Evolutionary conservation across 2,113 vertebrate genomes (phyloP).

Genomic region (Pseudopipra pipra): DNA sequence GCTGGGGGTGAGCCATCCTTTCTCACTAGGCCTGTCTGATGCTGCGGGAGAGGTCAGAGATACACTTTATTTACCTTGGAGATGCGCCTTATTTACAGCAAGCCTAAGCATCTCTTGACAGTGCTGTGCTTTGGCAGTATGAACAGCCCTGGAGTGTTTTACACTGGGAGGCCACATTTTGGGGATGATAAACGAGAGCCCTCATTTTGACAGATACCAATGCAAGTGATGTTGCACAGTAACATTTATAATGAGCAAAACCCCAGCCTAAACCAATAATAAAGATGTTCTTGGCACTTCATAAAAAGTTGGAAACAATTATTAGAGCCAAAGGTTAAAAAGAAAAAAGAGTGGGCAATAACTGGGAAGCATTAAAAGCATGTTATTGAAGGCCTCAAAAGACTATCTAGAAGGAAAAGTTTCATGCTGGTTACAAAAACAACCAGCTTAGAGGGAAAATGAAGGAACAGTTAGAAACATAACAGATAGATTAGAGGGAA

Average conservation of each 20-base stretch:
- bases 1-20: background rate
- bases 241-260: background rate
- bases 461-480: background rate
- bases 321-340: background rate
- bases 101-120: background rate
- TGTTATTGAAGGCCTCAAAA: background rate
- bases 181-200: background rate
- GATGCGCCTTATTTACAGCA: background rate
- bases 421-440: background rate
- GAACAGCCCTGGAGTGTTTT: background rate
- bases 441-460: background rate
- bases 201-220: background rate
- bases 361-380: background rate
- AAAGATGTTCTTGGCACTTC: background rate
- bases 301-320: background rate
- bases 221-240: background rate
- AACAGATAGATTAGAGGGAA: background rate
- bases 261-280: background rate
- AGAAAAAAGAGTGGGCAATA: background rate
- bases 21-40: background rate
- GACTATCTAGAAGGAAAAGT: background rate
- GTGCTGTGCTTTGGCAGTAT: background rate
- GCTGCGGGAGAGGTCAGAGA: background rate
- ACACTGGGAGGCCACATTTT: background rate
- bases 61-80: background rate